These are phyloP conservation scores for Eospalax fontanierii DNA, from an alignment of 2,797 vertebrate genomes.

Conservation along the genomic window DNA sequence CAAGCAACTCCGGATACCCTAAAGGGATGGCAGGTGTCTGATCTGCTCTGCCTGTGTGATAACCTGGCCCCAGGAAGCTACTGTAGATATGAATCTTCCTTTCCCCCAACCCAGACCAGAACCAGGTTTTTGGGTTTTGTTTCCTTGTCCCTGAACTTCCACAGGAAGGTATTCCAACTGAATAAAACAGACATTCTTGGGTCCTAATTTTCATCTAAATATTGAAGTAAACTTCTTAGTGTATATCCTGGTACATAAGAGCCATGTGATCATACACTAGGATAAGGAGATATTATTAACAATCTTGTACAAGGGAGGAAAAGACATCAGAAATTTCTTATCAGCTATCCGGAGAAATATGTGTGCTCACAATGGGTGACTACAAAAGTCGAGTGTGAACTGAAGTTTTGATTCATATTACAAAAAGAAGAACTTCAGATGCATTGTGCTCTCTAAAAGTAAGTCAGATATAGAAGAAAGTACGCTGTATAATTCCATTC, in stretches of 20 bases:
- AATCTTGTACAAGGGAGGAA: background rate
- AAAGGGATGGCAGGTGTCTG: no score
- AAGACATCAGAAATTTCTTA: background rate
- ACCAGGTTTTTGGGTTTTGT: no score
- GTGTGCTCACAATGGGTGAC: background rate
- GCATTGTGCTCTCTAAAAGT: background rate
- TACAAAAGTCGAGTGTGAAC: background rate
- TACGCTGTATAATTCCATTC: background rate
- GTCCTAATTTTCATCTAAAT: slow-evolving; percentile 6
- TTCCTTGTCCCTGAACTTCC: no score
- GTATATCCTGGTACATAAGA: background rate
- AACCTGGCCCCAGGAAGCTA: no score
- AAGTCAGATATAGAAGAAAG: background rate
- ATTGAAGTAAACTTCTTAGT: slow-evolving; percentile 48
- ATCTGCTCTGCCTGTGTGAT: no score
- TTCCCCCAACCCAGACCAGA: no score
- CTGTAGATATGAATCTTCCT: no score
- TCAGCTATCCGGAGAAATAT: slow-evolving; percentile 20
- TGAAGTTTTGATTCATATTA: background rate
- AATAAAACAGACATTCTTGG: slow-evolving; percentile 16
- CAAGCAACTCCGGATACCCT: no score
- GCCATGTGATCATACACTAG: background rate
- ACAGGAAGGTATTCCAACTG: no score
- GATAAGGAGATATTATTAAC: background rate
- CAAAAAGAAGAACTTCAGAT: background rate